Base-by-base conservation (phyloP, 2,888 invertebrate genomes). In the Phrixothrix hirtus region DNA sequence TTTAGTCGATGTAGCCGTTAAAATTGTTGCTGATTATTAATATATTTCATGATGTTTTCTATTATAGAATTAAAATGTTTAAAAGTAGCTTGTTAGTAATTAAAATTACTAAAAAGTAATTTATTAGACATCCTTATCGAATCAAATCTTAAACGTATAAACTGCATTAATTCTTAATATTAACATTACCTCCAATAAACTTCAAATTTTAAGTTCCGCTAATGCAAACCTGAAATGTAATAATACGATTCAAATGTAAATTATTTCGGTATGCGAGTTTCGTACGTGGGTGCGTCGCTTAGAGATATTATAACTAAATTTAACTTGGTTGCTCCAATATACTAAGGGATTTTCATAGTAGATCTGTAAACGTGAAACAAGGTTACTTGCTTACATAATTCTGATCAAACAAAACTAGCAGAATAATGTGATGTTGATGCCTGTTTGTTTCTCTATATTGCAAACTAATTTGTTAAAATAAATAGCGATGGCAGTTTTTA, bases 261-360 rank as follows among this genome's bases (percentile, higher is more conserved):
- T 48, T 48, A 48, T 32, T 41, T 41, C 34, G 36, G 30, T 45
- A 35, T 45, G 45, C 42, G 34, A 42, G 41, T 41, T 46, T 30
- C 27, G 42, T 50, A 47, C 46, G 52, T 37, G 35, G 46, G 46
- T 41, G 36, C 26, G 46, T 47, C 52, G 39, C 52, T 52, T 39
- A 47, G 46, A 41, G 46, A 52, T 47, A 47, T 41, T 46, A 52
- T 52, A 46, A 46, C 46, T 52, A 52, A 52, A 52, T 52, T 36
- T 42, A 52, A 46, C 44, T 44, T 51, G 44, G 44, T 46, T 46
- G 42, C 39, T 48, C 35, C 14, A 38, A 25, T 25, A 21, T 26
- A 26, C 38, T n/a, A 31, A 11, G 11, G 13, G 31, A 12, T 31
- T 38, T 12, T 21, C 21, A 7, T 21, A 7, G 13, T 25, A 21